Evolutionary conservation across 2,888 invertebrate genomes (phyloP).

Genomic region (Tridacna gigas): DNA sequence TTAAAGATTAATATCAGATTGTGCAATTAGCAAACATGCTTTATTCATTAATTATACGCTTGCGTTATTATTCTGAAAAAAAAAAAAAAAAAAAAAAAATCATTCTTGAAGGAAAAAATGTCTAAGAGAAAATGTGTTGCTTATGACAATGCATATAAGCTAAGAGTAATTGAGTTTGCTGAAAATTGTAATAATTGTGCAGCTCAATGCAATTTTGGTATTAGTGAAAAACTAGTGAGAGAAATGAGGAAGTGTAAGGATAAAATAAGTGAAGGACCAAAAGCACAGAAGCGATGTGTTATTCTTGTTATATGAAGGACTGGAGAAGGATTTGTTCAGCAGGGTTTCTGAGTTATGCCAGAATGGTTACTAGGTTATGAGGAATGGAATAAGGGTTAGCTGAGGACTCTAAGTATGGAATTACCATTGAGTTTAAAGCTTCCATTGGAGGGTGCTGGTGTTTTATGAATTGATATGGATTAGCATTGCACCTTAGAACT

Average conservation of each 20-base stretch:
- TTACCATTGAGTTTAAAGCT: not conserved
- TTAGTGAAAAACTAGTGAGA: conserved; percentile 13
- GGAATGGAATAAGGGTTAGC: not conserved
- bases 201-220: conserved; percentile 24
- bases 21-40: too few relatives aligned
- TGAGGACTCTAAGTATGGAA: not conserved
- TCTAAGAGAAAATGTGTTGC: not conserved
- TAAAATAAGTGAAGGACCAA: too few relatives aligned
- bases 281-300: not conserved
- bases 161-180: not conserved
- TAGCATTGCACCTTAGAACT: not conserved
- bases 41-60: too few relatives aligned
- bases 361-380: not conserved
- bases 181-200: conserved; percentile 8
- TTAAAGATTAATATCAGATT: too few relatives aligned
- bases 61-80: too few relatives aligned
- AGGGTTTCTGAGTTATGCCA: too few relatives aligned
- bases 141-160: not conserved
- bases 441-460: conserved; percentile 12
- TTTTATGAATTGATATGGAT: conserved; percentile 16
- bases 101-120: too few relatives aligned
- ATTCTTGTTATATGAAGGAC: too few relatives aligned
- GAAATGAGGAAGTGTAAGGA: not conserved
- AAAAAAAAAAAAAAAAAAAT: not conserved
- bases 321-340: too few relatives aligned